Conservation (phyloP, 2,113 vertebrate genomes). For the Ivindomyrus marchei region DNA sequence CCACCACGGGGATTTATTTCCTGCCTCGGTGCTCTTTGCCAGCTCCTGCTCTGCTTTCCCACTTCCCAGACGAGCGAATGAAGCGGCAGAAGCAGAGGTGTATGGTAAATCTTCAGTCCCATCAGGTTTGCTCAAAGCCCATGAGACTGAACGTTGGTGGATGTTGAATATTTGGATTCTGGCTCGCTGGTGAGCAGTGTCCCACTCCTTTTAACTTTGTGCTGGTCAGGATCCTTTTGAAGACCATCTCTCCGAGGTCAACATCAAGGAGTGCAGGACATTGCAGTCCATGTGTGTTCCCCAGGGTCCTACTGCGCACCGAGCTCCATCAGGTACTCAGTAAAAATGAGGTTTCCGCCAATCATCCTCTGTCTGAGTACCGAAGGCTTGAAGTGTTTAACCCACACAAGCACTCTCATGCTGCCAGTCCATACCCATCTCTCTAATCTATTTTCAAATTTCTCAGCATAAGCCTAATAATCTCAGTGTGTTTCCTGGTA, state of each 20-base stretch:
- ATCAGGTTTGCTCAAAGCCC: not conserved
- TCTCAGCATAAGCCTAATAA: not conserved
- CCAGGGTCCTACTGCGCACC: not conserved
- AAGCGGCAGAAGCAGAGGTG: not conserved
- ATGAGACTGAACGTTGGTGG: not conserved
- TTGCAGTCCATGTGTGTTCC: not conserved
- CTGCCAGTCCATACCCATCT: not conserved
- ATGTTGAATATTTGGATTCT: not conserved
- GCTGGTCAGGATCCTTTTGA: not conserved
- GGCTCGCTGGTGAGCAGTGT: not conserved
- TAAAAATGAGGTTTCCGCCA: not conserved
- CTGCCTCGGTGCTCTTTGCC: not conserved
- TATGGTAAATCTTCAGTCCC: not conserved
- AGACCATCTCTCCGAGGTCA: not conserved
- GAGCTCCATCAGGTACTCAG: not conserved
- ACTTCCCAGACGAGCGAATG: not conserved
- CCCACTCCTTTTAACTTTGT: not conserved
- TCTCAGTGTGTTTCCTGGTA: not conserved
- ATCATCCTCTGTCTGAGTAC: not conserved
- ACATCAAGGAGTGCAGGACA: not conserved
- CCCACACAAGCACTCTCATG: not conserved
- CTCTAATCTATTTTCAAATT: not conserved
- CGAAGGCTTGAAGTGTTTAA: not conserved
- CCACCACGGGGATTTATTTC: not conserved
- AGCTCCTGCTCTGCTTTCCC: not conserved